Conservation (phyloP, 1,140 invertebrate species). For the Argopecten irradians region DNA sequence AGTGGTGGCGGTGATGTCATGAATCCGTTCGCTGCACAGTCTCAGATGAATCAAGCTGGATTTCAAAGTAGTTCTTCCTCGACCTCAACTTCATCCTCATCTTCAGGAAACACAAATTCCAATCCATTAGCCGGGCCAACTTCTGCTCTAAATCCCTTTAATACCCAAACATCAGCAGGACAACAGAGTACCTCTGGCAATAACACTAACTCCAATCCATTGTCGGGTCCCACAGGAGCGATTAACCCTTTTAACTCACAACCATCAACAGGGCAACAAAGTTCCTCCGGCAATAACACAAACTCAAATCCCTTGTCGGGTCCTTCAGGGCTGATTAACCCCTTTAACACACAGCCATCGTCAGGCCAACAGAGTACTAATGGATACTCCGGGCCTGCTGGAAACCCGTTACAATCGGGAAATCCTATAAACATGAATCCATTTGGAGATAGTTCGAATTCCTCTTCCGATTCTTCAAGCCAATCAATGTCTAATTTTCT, state of each 20-base stretch:
- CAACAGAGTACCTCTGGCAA: conserved; percentile 18
- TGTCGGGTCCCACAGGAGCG: background rate
- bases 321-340: background rate
- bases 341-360: background rate
- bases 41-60: conserved; percentile 31
- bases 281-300: background rate
- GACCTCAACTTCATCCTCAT: background rate
- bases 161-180: background rate
- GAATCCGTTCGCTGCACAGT: conserved; percentile 30
- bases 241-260: background rate
- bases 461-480: background rate
- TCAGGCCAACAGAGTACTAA: background rate
- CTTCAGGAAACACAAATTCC: background rate
- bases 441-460: background rate
- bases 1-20: background rate
- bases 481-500: background rate
- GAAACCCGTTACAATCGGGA: background rate
- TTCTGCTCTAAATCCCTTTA: background rate
- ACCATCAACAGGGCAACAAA: background rate
- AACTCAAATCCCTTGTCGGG: background rate
- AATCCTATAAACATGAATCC: conserved; percentile 1
- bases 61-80: conserved; percentile 1
- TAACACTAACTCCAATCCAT: background rate
- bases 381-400: background rate
- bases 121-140: background rate